Conservation (phyloP, 2,113 vertebrate species). For the Otocyon megalotis region DNA sequence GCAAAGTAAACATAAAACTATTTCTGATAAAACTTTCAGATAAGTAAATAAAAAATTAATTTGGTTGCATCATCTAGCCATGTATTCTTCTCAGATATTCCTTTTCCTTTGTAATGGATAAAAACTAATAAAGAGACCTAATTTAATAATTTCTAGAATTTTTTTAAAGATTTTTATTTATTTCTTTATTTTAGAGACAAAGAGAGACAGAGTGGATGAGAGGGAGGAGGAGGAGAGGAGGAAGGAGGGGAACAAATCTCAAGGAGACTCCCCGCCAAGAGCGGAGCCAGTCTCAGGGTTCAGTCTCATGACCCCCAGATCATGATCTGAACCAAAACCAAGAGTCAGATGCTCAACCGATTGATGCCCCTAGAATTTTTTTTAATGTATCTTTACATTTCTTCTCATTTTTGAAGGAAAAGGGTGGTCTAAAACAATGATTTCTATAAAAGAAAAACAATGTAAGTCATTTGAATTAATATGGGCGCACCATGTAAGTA, state of each 20-base stretch:
- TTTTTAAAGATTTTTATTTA: not conserved
- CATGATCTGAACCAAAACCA: not conserved
- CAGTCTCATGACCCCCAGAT: not conserved
- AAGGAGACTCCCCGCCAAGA: not conserved
- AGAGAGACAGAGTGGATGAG: not conserved
- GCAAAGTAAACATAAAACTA: not conserved
- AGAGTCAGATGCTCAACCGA: not conserved
- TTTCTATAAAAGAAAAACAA: not conserved
- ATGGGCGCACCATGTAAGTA: too few relatives aligned
- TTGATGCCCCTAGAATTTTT: not conserved
- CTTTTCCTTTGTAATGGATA: not conserved
- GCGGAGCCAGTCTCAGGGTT: fast-evolving
- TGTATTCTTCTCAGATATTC: not conserved
- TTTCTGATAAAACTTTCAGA: not conserved
- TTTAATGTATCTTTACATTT: not conserved
- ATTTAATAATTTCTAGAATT: not conserved
- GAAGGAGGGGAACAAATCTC: not conserved
- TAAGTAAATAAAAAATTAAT: slow-evolving; percentile 37
- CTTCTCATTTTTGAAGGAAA: slow-evolving; percentile 27
- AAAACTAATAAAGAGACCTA: not conserved
- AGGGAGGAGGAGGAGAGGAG: not conserved
- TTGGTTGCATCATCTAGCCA: not conserved
- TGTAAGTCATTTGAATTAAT: not conserved
- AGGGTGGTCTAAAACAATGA: not conserved
- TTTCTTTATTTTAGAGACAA: not conserved